Percentiles rank a stretch among this genome's conserved stretches.
phyloP scores from a whole-genome alignment of 2,888 invertebrate species.

The Eristalis pertinax region DNA sequence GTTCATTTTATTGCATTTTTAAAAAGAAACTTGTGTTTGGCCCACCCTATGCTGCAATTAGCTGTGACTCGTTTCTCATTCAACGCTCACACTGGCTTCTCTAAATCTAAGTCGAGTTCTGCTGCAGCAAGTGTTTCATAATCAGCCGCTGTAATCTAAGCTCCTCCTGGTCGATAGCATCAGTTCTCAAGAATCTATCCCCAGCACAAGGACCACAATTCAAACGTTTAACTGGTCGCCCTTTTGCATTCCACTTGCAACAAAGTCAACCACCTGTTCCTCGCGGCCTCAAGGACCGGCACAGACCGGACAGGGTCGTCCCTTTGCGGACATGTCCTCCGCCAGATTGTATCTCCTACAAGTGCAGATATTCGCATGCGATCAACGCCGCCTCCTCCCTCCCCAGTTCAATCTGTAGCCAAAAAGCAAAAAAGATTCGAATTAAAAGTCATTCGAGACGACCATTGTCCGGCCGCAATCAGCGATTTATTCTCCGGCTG shows the following conservation, averaged over 20 bases:
- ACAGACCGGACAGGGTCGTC: neutral
- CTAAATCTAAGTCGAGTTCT: no score
- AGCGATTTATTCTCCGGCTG: constrained; percentile 64
- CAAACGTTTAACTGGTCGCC: neutral
- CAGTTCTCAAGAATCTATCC: no score
- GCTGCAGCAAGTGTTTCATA: no score
- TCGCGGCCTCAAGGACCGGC: neutral
- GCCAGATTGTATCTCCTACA: constrained; percentile 5
- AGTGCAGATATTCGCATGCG: constrained; percentile 39
- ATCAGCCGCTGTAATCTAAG: no score
- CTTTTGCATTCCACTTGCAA: neutral
- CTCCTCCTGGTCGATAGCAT: no score
- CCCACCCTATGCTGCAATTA: no score
- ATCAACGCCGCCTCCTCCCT: neutral
- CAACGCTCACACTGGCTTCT: no score
- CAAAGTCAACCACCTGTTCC: neutral
- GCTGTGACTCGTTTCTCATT: no score
- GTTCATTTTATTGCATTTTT: no score
- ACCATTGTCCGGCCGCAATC: constrained; percentile 65
- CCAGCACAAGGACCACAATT: no score
- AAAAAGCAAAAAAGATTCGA: constrained; percentile 54
- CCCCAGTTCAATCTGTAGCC: constrained; percentile 50
- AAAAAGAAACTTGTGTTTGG: no score
- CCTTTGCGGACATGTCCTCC: neutral
- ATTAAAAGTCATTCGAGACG: constrained; percentile 62